Percentiles rank a stretch among this genome's conserved stretches.
phyloP scores from a whole-genome alignment of 2,113 vertebrate genomes.

The Noturus placidus region DNA sequence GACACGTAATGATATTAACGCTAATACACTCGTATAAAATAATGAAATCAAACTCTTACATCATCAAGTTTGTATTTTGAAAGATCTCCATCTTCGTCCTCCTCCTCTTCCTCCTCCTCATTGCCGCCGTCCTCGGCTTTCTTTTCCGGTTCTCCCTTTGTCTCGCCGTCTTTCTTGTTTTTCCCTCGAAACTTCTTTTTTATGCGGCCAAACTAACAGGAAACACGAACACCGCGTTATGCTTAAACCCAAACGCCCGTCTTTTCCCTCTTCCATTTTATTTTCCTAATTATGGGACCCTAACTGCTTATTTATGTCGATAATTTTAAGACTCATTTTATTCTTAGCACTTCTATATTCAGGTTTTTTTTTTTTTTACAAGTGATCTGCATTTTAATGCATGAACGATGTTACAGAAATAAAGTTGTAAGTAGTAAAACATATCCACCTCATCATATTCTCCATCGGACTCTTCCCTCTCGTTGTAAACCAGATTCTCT shows the following conservation, averaged over 20 bases:
- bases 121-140: slow-evolving; percentile 79
- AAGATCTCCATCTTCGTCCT: slow-evolving; percentile 91
- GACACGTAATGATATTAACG: fast-evolving
- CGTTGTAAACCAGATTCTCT: slow-evolving; percentile 97
- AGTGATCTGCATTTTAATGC: no score
- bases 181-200: slow-evolving; percentile 97
- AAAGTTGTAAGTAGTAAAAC: neutral
- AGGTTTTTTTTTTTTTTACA: no score
- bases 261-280: no score
- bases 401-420: no score
- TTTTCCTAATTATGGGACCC: no score
- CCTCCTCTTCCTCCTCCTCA: slow-evolving; percentile 87
- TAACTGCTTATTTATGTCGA: no score
- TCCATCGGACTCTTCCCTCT: slow-evolving; percentile 96
- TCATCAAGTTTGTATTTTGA: slow-evolving; percentile 98
- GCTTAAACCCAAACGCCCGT: neutral
- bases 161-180: slow-evolving; percentile 82
- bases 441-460: slow-evolving; percentile 91
- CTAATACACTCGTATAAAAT: fast-evolving
- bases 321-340: no score
- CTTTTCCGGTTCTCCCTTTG: slow-evolving; percentile 78
- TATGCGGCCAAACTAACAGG: slow-evolving; percentile 90
- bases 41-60: slow-evolving; percentile 66
- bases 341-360: no score
- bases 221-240: neutral